Evolutionary conservation across 2,113 vertebrate genomes (phyloP), one percentile per base, ranked within the genome.

Genomic region (Dermatemys mawii): DNA sequence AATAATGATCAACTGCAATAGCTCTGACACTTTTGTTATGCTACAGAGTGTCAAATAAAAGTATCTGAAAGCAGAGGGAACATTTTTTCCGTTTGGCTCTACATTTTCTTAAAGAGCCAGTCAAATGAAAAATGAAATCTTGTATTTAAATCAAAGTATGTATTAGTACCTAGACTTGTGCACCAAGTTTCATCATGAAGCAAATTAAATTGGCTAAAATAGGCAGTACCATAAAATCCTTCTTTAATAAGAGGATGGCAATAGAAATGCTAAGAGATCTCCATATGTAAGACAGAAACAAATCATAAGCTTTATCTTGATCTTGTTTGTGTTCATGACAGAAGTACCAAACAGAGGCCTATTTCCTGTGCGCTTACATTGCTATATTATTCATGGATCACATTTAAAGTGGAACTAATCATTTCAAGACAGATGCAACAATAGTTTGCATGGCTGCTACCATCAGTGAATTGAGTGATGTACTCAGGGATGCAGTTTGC

Each of bases 361-460:
- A 67, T 87, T 84, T 96, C 26, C 55, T 78, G 7, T 84, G 26
- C 32, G 2, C 57, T 93, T 76, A 83, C 2, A 35, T 21, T 73
- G 67, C 24, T 90, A 48, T 21, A 76, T 82, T 89, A 84, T 73
- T 81, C 49, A 78, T 54, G 26, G 54, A 82, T 78, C 89, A 92
- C 46, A 84, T 73, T 94, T 88, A 90, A 93, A 89, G 41, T 91
- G 84, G 83, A 95, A 95, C 51, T 90, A 94, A 93, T 88, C 54
- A 91, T 88, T 94, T 94, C 49, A 79, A 95, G 92, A n/a, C 55
- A 89, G 63, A 67, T 93, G 83, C 87, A 87, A 91, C 26, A 78
- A 84, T 8, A 5, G 17, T 55, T 73, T 82, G 14, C 2, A 4
- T 50, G 51, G 81, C 1, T 50, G 55, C 8, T 70, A 4, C 6